These are phyloP conservation scores for Euclidia mi DNA, from an alignment of 2,888 invertebrate genomes.

Conservation along the genomic window DNA sequence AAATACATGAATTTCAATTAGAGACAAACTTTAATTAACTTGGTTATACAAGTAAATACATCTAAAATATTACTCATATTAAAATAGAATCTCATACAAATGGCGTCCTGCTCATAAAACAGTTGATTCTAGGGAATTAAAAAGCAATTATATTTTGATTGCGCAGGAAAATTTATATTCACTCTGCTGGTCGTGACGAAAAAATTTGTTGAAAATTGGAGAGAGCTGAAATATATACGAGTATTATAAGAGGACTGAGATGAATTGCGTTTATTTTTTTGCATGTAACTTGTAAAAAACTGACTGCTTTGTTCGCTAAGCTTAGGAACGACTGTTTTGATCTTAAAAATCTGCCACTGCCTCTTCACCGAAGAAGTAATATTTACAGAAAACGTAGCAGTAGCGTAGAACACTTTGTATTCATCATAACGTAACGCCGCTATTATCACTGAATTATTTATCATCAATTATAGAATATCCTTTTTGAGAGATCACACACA, in stretches of 20 bases:
- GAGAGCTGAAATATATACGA: conserved; percentile 10
- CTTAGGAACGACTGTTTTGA: no score
- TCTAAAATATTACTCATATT: background rate
- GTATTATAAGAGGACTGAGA: background rate
- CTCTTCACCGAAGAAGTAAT: no score
- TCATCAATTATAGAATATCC: no score
- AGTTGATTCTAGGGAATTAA: conserved; percentile 39
- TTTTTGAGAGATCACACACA: no score
- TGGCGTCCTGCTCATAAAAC: conserved; percentile 29
- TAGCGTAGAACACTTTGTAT: no score
- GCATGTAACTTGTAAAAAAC: no score
- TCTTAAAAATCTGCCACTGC: no score
- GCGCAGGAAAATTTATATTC: conserved; percentile 38
- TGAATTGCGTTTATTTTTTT: no score
- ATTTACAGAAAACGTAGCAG: no score
- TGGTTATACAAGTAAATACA: background rate
- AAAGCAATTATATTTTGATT: conserved; percentile 50
- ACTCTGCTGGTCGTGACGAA: conserved; percentile 28
- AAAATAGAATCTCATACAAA: conserved; percentile 5
- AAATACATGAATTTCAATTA: background rate
- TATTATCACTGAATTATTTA: no score
- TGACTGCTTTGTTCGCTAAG: no score
- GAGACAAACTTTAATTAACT: background rate
- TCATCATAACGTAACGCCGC: no score
- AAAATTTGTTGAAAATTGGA: conserved; percentile 36